Conservation (phyloP, 2,888 invertebrate genomes). For the Megamerina dolium region DNA sequence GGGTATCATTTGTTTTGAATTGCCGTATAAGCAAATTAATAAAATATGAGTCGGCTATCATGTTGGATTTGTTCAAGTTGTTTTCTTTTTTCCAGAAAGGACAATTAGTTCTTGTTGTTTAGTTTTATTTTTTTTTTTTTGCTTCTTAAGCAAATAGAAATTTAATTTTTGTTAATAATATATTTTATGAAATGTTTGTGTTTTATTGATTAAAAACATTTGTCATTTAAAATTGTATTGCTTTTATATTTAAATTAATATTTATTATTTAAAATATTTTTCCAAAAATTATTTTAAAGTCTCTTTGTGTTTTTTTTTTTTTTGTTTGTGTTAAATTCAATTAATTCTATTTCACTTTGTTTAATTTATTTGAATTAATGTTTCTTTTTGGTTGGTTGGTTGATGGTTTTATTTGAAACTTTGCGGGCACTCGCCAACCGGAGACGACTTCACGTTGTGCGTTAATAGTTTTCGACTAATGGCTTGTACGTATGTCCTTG, state of each 20-base stretch:
- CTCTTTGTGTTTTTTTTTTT: slow-evolving; percentile 8
- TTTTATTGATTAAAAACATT: slow-evolving; percentile 6
- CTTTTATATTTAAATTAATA: slow-evolving; percentile 9
- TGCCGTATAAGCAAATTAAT: slow-evolving; percentile 42
- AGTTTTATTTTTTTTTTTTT: not conserved
- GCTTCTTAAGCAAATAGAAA: not conserved
- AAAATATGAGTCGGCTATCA: slow-evolving; percentile 42
- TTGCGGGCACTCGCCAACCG: slow-evolving; percentile 26
- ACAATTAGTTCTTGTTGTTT: not conserved
- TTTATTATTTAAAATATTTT: slow-evolving; percentile 7
- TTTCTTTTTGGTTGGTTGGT: too few relatives aligned
- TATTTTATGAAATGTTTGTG: not conserved
- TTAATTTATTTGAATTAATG: slow-evolving; percentile 13
- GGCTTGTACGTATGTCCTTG: slow-evolving; percentile 50
- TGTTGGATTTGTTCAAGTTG: slow-evolving; percentile 20
- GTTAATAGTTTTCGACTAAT: slow-evolving; percentile 51
- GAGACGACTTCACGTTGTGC: slow-evolving; percentile 46
- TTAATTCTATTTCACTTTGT: slow-evolving; percentile 14
- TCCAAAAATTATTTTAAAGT: slow-evolving; percentile 8
- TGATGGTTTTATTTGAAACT: too few relatives aligned
- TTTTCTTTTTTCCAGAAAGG: slow-evolving; percentile 2
- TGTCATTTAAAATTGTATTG: slow-evolving; percentile 8
- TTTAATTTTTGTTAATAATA: slow-evolving; percentile 1
- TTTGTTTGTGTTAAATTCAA: slow-evolving; percentile 3
- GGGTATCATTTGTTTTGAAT: slow-evolving; percentile 38